phyloP scores from a whole-genome alignment of 2,113 vertebrate species.

The Rhinoderma darwinii region DNA sequence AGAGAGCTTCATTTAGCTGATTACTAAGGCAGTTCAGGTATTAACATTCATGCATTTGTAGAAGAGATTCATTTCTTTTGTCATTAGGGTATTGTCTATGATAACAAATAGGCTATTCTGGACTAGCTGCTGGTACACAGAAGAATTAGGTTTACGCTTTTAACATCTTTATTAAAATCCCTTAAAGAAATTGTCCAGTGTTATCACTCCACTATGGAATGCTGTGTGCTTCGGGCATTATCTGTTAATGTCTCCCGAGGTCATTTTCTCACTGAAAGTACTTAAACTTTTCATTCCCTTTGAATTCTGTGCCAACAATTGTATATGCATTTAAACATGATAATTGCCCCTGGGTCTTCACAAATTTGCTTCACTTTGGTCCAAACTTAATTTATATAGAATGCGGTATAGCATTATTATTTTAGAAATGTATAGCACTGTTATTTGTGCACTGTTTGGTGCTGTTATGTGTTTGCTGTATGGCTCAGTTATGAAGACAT shows the following conservation, averaged over 20 bases:
- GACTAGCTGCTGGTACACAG: slow-evolving; percentile 7
- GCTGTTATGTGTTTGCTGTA: too few species aligned
- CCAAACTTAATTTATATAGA: too few species aligned
- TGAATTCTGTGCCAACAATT: not conserved
- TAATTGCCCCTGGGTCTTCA: too few species aligned
- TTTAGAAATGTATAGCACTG: too few species aligned
- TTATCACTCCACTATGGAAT: slow-evolving; percentile 7
- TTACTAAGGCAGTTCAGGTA: slow-evolving; percentile 31
- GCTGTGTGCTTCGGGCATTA: slow-evolving; percentile 7
- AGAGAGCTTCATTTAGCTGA: slow-evolving; percentile 21
- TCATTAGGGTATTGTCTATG: slow-evolving; percentile 37
- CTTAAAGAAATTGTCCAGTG: slow-evolving; percentile 13
- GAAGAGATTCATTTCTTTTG: not conserved
- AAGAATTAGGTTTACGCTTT: not conserved
- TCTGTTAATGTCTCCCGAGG: slow-evolving; percentile 11
- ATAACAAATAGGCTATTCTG: slow-evolving; percentile 6
- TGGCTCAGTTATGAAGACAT: too few species aligned
- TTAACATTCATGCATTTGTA: slow-evolving; percentile 33
- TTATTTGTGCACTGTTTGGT: too few species aligned
- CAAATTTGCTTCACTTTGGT: too few species aligned
- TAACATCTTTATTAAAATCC: slow-evolving; percentile 31
- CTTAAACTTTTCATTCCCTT: not conserved
- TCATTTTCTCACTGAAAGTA: slow-evolving; percentile 1
- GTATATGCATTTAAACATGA: too few species aligned
- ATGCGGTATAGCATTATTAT: too few species aligned